Conservation (phyloP, 2,797 vertebrate species). For the Peromyscus aztecus region DNA sequence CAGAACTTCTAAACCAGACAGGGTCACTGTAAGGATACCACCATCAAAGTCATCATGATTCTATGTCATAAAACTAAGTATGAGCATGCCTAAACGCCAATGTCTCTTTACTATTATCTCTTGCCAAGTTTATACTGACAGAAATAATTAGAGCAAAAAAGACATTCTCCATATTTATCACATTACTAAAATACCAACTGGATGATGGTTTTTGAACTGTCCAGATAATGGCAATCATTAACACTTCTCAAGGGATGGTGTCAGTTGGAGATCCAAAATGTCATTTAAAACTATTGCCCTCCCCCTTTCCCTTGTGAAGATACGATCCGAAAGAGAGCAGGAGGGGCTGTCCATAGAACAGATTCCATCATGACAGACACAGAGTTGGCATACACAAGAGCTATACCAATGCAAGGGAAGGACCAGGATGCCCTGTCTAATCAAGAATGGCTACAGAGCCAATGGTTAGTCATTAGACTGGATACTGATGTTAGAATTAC, state of each 20-base stretch:
- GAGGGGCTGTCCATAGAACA: not conserved
- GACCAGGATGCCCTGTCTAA: not conserved
- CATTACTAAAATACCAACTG: slow-evolving; percentile 73
- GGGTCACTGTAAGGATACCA: slow-evolving; percentile 51
- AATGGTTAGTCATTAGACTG: not conserved
- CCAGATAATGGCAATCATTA: slow-evolving; percentile 60
- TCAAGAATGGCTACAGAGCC: not conserved
- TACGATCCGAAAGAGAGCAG: slow-evolving; percentile 50
- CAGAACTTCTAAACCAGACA: slow-evolving; percentile 71
- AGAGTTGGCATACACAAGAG: not conserved
- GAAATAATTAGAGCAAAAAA: slow-evolving; percentile 68
- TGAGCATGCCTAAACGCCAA: slow-evolving; percentile 54
- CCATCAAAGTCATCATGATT: slow-evolving; percentile 47
- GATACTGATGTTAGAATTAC: not conserved
- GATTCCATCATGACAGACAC: not conserved
- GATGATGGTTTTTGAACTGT: slow-evolving; percentile 62
- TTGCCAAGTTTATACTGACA: slow-evolving; percentile 77
- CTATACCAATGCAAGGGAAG: slow-evolving; percentile 13
- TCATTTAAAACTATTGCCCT: not conserved
- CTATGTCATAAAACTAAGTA: slow-evolving; percentile 72
- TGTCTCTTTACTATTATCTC: slow-evolving; percentile 66
- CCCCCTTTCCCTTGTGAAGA: slow-evolving; percentile 32
- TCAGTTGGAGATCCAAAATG: slow-evolving; percentile 21
- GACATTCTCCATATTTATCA: slow-evolving; percentile 72
- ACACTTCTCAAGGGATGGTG: slow-evolving; percentile 60